A percentile compares a stretch with the other conserved stretches of the same genome.
Evolutionary conservation across 2,888 invertebrate species (phyloP).

Genomic region (Agonopterix arenella): DNA sequence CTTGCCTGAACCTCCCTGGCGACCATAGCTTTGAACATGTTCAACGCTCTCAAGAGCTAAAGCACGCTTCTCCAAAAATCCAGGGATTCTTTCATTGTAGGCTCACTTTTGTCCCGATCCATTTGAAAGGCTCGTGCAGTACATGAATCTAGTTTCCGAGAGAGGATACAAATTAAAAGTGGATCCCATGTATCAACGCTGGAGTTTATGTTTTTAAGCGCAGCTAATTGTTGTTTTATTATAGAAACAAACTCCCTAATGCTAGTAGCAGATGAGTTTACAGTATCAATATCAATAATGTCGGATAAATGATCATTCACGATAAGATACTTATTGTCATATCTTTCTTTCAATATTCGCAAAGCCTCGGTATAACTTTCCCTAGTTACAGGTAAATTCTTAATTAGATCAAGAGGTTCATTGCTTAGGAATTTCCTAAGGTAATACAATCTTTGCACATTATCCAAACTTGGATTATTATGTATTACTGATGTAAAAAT

Average conservation of each 20-base stretch:
- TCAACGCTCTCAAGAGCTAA: not conserved
- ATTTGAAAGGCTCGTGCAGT: not conserved
- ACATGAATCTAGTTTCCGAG: conserved; percentile 1
- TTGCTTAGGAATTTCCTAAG: not conserved
- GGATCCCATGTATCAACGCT: not conserved
- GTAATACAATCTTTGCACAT: not conserved
- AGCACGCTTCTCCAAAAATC: not conserved
- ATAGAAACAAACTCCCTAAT: conserved; percentile 2
- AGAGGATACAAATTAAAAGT: not conserved
- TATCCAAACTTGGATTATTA: not conserved
- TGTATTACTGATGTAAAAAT: not conserved
- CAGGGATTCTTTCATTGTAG: not conserved
- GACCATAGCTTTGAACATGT: not conserved
- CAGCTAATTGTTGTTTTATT: conserved; percentile 1
- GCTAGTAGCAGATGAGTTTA: not conserved
- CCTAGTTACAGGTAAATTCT: not conserved
- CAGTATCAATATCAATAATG: not conserved
- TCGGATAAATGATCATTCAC: not conserved
- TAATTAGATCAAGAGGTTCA: conserved; percentile 3
- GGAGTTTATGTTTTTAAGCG: not conserved
- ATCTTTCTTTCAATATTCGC: not conserved
- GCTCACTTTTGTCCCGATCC: not conserved
- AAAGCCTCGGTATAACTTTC: not conserved
- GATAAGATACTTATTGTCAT: not conserved
- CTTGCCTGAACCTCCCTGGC: not conserved